Evolutionary conservation across 1,140 invertebrate genomes (phyloP).

Genomic region (Trypoxylus dichotomus): DNA sequence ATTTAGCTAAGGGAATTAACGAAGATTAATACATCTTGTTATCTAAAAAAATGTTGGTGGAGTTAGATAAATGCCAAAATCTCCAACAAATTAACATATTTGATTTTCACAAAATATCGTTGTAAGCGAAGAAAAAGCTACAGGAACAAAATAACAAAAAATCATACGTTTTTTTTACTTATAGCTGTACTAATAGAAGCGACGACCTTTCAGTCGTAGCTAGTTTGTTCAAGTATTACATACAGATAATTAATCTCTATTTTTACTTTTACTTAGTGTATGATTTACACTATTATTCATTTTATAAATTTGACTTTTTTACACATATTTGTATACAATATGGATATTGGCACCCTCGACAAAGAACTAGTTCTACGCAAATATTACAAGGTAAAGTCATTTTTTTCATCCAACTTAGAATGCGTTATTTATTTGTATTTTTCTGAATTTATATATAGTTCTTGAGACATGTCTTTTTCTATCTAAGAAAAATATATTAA

Average conservation of each 20-base stretch:
- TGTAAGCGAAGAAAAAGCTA: background rate
- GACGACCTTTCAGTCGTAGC: background rate
- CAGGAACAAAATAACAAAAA: background rate
- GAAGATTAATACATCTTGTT: too few species aligned
- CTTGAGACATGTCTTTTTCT: too few species aligned
- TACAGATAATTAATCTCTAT: background rate
- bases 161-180: background rate
- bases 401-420: too few species aligned
- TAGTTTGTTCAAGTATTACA: background rate
- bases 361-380: slow-evolving; percentile 5
- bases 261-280: slow-evolving; percentile 11
- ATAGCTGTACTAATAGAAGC: background rate
- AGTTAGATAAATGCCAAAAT: too few species aligned
- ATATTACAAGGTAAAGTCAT: background rate
- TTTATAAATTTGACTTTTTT: background rate
- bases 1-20: too few species aligned
- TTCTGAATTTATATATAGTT: too few species aligned
- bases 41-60: too few species aligned
- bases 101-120: too few species aligned
- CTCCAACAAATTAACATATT: too few species aligned
- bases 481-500: too few species aligned
- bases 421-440: too few species aligned
- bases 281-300: background rate
- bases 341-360: background rate
- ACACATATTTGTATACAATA: background rate